These are phyloP conservation scores for Thera britannica DNA, from an alignment of 2,888 invertebrate genomes.

Conservation along the genomic window DNA sequence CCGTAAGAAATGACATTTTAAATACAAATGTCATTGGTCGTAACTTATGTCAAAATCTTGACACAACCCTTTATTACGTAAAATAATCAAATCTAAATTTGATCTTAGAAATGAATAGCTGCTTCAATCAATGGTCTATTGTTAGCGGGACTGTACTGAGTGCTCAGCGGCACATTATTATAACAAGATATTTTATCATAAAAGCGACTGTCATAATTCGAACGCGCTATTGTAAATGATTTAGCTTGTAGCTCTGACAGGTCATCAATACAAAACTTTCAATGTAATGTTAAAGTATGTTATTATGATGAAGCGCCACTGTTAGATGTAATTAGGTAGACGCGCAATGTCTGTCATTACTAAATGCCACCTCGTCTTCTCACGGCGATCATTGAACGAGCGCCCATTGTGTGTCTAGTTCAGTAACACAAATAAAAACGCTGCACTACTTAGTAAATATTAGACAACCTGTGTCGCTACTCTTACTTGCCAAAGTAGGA, in stretches of 20 bases:
- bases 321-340: slow-evolving; percentile 53
- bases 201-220: slow-evolving; percentile 3
- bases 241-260: slow-evolving; percentile 22
- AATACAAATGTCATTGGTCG: background rate
- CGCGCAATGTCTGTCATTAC: slow-evolving; percentile 48
- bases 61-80: slow-evolving; percentile 7
- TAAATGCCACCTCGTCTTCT: slow-evolving; percentile 69
- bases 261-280: slow-evolving; percentile 17
- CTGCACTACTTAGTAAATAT: slow-evolving; percentile 7
- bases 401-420: slow-evolving; percentile 64
- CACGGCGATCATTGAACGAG: slow-evolving; percentile 63
- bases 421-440: slow-evolving; percentile 54
- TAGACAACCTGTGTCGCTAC: slow-evolving; percentile 4
- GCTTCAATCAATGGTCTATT: slow-evolving; percentile 33
- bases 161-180: background rate
- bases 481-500: background rate
- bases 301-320: too few species aligned
- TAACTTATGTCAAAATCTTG: background rate
- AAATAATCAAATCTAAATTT: slow-evolving; percentile 26
- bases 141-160: slow-evolving; percentile 10
- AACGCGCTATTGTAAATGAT: slow-evolving; percentile 7
- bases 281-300: slow-evolving; percentile 14
- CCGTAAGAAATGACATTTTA: background rate
- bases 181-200: slow-evolving; percentile 5
- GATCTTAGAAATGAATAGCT: slow-evolving; percentile 16